These are phyloP conservation scores for Crossocerus cetratus DNA, from an alignment of 2,888 invertebrate genomes.

Conservation along the genomic window DNA sequence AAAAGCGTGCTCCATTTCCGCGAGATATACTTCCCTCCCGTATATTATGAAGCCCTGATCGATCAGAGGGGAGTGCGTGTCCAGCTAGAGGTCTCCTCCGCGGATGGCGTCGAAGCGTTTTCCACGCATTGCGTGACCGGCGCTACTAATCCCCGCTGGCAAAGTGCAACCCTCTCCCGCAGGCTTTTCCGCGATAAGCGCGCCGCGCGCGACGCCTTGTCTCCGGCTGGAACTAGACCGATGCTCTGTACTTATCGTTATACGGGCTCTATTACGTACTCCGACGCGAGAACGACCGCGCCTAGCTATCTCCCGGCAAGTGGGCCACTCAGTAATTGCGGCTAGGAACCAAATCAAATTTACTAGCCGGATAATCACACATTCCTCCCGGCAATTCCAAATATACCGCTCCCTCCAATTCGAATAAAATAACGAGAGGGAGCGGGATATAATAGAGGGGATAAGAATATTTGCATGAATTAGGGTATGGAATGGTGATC, in stretches of 20 bases:
- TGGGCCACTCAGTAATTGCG: not conserved
- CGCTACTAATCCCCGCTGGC: slow-evolving; percentile 48
- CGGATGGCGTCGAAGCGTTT: slow-evolving; percentile 51
- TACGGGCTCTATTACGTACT: slow-evolving; percentile 34
- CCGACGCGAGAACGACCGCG: slow-evolving; percentile 16
- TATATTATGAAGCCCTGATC: slow-evolving; percentile 62
- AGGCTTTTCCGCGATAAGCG: slow-evolving; percentile 48
- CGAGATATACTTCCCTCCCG: slow-evolving; percentile 26
- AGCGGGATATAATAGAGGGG: too few relatives aligned
- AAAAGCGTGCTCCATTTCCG: slow-evolving; percentile 32
- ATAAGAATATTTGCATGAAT: too few relatives aligned
- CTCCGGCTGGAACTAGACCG: slow-evolving; percentile 42
- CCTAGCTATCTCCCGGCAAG: slow-evolving; percentile 2
- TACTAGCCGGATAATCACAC: not conserved
- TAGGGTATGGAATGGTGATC: too few relatives aligned
- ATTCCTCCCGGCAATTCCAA: not conserved
- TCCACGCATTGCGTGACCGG: slow-evolving; percentile 65
- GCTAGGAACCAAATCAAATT: not conserved
- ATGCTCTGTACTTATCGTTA: slow-evolving; percentile 46
- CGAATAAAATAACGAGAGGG: too few relatives aligned
- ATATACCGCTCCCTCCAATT: too few relatives aligned
- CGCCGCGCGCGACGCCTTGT: slow-evolving; percentile 49
- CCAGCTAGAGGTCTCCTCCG: slow-evolving; percentile 53
- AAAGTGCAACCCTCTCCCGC: slow-evolving; percentile 35
- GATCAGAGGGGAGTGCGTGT: slow-evolving; percentile 63